Evolutionary conservation across 2,888 invertebrate species (phyloP).

Genomic region (Acleris sparsana): DNA sequence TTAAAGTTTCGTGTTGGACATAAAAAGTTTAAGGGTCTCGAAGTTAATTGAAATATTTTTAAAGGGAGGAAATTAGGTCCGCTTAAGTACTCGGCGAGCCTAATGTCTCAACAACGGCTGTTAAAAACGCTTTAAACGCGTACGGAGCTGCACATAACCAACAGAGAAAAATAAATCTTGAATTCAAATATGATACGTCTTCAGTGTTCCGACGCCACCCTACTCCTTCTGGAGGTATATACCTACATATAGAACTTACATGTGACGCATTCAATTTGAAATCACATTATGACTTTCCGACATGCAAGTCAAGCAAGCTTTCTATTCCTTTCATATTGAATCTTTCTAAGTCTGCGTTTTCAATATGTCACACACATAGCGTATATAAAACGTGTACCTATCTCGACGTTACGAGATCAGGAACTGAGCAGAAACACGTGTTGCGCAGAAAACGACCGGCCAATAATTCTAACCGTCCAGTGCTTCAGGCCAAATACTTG

Average conservation of each 20-base stretch:
- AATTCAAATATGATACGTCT: conserved; percentile 30
- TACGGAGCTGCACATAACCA: not conserved
- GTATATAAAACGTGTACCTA: conserved; percentile 41
- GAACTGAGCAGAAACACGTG: conserved; percentile 75
- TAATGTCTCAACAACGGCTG: conserved; percentile 23
- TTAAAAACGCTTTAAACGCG: conserved; percentile 11
- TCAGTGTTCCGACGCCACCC: conserved; percentile 31
- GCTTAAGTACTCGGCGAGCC: conserved; percentile 10
- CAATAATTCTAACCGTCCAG: conserved; percentile 52
- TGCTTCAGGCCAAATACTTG: conserved; percentile 7
- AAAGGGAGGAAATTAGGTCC: conserved; percentile 48
- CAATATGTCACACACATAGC: conserved; percentile 61
- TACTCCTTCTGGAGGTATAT: conserved; percentile 21
- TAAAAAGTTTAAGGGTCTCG: conserved; percentile 69
- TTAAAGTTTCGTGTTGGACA: conserved; percentile 69
- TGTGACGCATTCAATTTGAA: conserved; percentile 70
- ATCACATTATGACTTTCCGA: conserved; percentile 77
- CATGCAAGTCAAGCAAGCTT: conserved; percentile 69
- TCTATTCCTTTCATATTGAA: conserved; percentile 74
- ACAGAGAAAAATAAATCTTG: conserved; percentile 24
- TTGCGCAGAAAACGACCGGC: conserved; percentile 67
- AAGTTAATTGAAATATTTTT: conserved; percentile 66
- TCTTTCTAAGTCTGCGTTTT: conserved; percentile 67
- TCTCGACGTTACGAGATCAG: conserved; percentile 69
- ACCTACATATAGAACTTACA: conserved; percentile 42